Evolutionary conservation across 2,888 invertebrate genomes (phyloP).

Genomic region (Cinara cedri): DNA sequence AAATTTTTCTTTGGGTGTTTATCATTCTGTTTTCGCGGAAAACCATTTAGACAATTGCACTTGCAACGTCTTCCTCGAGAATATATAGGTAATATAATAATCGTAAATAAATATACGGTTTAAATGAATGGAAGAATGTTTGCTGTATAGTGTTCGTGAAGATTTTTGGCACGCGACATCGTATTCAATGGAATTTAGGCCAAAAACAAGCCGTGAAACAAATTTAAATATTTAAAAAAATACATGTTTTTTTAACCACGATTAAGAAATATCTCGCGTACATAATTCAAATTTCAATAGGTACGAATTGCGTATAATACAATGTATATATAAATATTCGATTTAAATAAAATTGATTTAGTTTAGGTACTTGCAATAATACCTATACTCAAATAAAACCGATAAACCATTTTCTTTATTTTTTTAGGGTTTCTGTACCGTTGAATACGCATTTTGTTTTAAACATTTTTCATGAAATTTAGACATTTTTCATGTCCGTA

Average conservation of each 20-base stretch:
- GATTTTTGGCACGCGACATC: conserved; percentile 38
- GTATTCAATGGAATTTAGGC: conserved; percentile 50
- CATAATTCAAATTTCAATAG: no score
- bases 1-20: no score
- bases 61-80: no score
- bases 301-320: background rate
- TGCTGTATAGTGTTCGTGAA: background rate
- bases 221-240: conserved; percentile 47
- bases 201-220: conserved; percentile 48
- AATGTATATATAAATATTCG: background rate
- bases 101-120: background rate
- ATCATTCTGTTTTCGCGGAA: no score
- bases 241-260: conserved; percentile 27
- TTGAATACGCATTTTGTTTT: no score
- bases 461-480: no score
- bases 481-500: no score
- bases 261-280: conserved; percentile 4
- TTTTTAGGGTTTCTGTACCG: no score
- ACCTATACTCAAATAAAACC: no score
- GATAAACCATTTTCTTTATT: no score
- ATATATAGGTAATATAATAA: background rate
- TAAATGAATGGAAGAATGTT: background rate
- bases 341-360: background rate
- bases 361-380: no score
- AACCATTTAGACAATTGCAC: no score